Percentiles rank a stretch among this genome's conserved stretches.
phyloP scores from a whole-genome alignment of 2,113 vertebrate genomes.

The Mus spicilegus region DNA sequence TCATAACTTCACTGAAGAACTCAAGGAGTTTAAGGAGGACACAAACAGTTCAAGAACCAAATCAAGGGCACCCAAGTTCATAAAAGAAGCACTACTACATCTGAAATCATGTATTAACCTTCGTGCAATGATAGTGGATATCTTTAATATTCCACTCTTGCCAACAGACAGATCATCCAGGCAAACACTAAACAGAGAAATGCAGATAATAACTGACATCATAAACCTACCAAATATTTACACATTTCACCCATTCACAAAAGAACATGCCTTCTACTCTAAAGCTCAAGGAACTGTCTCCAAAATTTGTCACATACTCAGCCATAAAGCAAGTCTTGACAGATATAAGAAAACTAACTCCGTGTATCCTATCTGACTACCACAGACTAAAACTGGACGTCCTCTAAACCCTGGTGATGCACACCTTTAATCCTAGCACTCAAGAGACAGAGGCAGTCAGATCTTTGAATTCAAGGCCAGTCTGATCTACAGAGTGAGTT shows the following conservation, averaged over 20 bases:
- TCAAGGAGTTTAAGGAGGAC: background rate
- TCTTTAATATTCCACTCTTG: background rate
- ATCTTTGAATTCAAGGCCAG: no score
- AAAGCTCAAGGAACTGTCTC: background rate
- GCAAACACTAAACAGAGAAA: background rate
- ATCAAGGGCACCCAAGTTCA: background rate
- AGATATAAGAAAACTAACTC: background rate
- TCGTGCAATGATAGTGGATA: background rate
- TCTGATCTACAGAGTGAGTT: no score
- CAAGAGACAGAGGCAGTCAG: no score
- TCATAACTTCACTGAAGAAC: background rate
- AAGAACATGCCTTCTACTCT: background rate
- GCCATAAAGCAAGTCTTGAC: background rate
- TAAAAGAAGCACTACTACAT: background rate
- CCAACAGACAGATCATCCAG: background rate
- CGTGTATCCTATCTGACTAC: background rate
- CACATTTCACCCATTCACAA: background rate
- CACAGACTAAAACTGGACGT: background rate
- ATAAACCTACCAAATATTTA: background rate
- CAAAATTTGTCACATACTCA: background rate
- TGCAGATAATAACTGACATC: background rate
- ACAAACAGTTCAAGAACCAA: background rate
- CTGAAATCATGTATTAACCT: background rate
- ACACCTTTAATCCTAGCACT: no score
- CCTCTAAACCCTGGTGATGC: no score